Conservation (phyloP, 2,797 vertebrate species). For the Lycodopsis pacificus region DNA sequence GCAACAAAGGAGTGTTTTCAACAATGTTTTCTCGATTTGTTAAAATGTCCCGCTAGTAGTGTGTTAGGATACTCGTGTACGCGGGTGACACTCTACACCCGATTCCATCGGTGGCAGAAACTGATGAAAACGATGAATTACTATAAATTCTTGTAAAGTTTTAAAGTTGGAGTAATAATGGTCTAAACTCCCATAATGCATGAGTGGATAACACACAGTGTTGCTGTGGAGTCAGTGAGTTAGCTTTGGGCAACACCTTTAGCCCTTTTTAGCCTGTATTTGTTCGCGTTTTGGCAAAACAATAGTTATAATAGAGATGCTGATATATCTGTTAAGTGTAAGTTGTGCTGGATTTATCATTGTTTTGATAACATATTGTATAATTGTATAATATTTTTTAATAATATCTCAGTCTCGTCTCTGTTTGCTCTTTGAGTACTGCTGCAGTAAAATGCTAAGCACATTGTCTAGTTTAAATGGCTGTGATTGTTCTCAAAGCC, state of each 20-base stretch:
- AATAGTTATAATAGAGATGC: background rate
- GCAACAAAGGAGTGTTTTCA: background rate
- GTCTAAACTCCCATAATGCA: background rate
- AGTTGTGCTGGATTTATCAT: background rate
- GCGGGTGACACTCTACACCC: background rate
- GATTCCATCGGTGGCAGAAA: background rate
- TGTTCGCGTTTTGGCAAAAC: background rate
- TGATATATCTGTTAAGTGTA: background rate
- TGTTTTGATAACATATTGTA: background rate
- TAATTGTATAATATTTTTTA: background rate
- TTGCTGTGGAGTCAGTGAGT: background rate
- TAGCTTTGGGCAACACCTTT: no score
- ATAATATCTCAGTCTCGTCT: conserved; percentile 5
- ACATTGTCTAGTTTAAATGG: conserved; percentile 53
- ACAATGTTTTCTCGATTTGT: background rate
- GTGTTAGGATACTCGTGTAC: background rate
- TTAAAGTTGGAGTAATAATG: background rate
- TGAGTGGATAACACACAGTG: background rate
- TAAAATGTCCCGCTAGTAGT: no score
- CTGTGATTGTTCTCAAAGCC: conserved; percentile 45
- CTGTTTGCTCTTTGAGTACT: conserved; percentile 4
- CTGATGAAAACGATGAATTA: background rate
- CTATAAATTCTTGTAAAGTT: no score
- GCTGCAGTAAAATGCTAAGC: conserved; percentile 48
- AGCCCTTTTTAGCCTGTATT: background rate